Percentiles rank a stretch among this genome's conserved stretches.
phyloP scores from a whole-genome alignment of 1,140 invertebrate species.

The Drosophila triauraria region DNA sequence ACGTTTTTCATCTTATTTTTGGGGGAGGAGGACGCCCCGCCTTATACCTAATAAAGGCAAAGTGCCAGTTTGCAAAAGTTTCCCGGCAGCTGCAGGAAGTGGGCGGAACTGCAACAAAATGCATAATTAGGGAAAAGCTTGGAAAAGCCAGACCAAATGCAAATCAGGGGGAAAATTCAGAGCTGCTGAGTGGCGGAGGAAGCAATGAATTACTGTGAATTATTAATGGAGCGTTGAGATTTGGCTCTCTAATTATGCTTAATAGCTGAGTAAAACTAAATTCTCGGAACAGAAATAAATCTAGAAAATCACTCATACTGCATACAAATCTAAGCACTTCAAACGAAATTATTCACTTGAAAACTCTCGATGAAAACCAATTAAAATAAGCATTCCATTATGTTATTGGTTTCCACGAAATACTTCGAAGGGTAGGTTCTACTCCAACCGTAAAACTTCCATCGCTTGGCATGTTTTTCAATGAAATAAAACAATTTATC shows the following conservation, averaged over 20 bases:
- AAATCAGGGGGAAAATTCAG: conserved; percentile 48
- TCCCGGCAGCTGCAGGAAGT: conserved; percentile 5
- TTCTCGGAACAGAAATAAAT: neutral
- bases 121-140: conserved; percentile 62
- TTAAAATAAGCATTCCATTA: conserved; percentile 7
- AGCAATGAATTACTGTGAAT: conserved; percentile 41
- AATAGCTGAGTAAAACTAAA: neutral
- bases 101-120: conserved; percentile 21
- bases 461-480: conserved; percentile 49
- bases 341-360: neutral
- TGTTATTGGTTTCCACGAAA: conserved; percentile 23
- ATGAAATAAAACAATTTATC: conserved; percentile 64
- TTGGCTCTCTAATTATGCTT: neutral
- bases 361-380: conserved; percentile 1
- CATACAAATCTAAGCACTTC: neutral
- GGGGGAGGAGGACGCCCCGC: neutral
- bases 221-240: conserved; percentile 42
- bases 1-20: conserved; percentile 37
- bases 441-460: conserved; percentile 16
- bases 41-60: conserved; percentile 49
- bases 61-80: conserved; percentile 48
- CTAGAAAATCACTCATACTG: neutral
- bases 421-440: conserved; percentile 1
- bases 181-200: conserved; percentile 4
- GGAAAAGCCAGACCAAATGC: conserved; percentile 46